Evolutionary conservation across 2,888 invertebrate species (phyloP), one percentile per base, ranked within the genome.

Genomic region (Cantharis flavilabris): DNA sequence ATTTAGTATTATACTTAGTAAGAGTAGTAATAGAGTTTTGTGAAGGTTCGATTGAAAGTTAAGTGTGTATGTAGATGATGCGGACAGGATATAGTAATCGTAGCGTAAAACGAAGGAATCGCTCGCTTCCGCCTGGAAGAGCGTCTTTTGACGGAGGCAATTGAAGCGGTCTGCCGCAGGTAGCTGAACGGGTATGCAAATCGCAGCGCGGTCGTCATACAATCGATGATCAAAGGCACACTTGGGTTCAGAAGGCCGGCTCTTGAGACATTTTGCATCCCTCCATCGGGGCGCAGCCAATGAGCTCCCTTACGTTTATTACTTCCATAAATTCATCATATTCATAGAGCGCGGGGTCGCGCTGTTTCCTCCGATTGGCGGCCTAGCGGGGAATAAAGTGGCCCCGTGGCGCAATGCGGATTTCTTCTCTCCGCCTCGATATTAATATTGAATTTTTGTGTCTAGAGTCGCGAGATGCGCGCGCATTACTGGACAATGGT

Each of bases 371-470:
- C 88, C 90, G 90, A 90, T 90, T 90, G 90, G 90, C 89, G 80
- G 82, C 80, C 80, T 81, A 81, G 81, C 76, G 78, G 82, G 81
- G 82, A 80, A 79, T 89, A 86, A 87, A 90, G 87, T 84, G 89
- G 81, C 83, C 82, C 89, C 90, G 90, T 85, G 89, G 89, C 89
- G 86, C 88, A 88, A 85, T 89, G 90, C 90, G 89, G 89, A 91
- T 90, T 91, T 86, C 90, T 90, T 90, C 82, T 89, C 91, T 91
- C 92, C 92, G 91, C 92, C 91, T 91, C 90, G 91, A 93, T 93
- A 93, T 94, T 93, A 93, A 93, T 94, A 93, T 93, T 93, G 92
- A 92, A 93, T 93, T 93, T 93, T 93, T 92, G 90, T 91, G 90
- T 90, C 90, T 89, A 90, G 90, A 90, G 85, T 85, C 86, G 86